phyloP scores from a whole-genome alignment of 2,113 vertebrate species.

The Alosa alosa region DNA sequence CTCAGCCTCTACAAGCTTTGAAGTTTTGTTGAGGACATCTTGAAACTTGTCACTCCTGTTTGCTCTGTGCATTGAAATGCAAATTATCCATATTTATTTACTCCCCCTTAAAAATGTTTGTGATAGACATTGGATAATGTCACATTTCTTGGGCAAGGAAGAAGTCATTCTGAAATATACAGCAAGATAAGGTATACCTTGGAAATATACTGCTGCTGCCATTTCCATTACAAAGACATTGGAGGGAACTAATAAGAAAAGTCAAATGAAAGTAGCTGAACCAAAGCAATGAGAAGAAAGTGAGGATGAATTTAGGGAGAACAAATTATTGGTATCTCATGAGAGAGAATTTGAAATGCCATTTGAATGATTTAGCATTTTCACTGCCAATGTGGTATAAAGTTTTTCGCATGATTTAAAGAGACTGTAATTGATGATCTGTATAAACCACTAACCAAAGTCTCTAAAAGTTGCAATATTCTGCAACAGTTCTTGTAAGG shows the following conservation, averaged over 20 bases:
- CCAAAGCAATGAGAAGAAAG: too few species aligned
- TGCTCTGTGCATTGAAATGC: conserved; percentile 38
- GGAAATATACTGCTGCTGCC: not conserved
- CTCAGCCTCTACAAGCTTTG: not conserved
- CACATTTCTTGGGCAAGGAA: not conserved
- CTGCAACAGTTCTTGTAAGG: not conserved
- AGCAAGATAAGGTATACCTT: not conserved
- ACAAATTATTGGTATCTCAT: too few species aligned
- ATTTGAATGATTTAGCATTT: not conserved
- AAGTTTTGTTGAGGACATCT: not conserved
- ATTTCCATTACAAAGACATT: not conserved
- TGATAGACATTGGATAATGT: conserved; percentile 29
- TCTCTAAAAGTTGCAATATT: not conserved
- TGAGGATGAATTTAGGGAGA: too few species aligned
- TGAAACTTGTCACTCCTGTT: not conserved
- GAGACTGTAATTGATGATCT: not conserved
- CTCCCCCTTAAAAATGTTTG: conserved; percentile 30
- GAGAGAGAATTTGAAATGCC: not conserved
- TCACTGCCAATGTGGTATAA: not conserved
- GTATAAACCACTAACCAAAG: not conserved
- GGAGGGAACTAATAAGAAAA: not conserved
- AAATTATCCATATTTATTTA: conserved; percentile 45
- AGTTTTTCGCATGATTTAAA: not conserved
- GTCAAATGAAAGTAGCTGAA: conserved; percentile 8
- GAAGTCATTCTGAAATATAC: not conserved